Percentiles rank a stretch among this genome's conserved stretches.
phyloP scores from a whole-genome alignment of 2,797 vertebrate genomes.

The Gadopsis marmoratus region DNA sequence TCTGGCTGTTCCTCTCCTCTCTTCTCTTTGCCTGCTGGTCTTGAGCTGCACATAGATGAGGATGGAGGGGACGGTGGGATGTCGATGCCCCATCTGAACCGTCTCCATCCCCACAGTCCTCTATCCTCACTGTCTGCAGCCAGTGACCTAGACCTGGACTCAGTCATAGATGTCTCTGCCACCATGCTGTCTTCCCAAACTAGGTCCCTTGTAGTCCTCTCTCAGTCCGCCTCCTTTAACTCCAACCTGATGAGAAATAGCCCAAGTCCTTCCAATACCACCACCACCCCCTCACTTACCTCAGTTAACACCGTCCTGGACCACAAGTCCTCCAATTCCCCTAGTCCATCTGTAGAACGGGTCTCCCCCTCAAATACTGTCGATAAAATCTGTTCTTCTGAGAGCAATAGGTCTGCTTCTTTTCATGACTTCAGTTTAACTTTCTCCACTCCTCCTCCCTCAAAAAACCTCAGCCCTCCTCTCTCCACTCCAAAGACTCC shows the following conservation, averaged over 20 bases:
- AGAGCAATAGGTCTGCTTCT: conserved; percentile 46
- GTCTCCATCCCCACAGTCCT: conserved; percentile 63
- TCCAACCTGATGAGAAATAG: conserved; percentile 66
- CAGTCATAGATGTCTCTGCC: conserved; percentile 71
- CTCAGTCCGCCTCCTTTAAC: conserved; percentile 63
- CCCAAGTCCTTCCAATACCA: conserved; percentile 64
- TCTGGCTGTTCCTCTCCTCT: conserved; percentile 70
- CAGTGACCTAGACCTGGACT: conserved; percentile 72
- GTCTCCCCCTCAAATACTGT: conserved; percentile 56
- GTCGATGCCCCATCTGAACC: conserved; percentile 10
- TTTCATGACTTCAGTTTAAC: conserved; percentile 54
- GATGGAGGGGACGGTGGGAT: conserved; percentile 69
- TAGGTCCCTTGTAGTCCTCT: conserved; percentile 73
- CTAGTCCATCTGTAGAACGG: conserved; percentile 68
- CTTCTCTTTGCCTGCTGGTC: conserved; percentile 66
- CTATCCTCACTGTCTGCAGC: conserved; percentile 65
- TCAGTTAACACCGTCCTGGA: conserved; percentile 77
- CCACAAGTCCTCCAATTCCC: conserved; percentile 71
- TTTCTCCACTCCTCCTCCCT: conserved; percentile 45
- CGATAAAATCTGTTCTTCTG: conserved; percentile 53
- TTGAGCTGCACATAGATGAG: conserved; percentile 85
- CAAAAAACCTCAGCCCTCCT: conserved; percentile 63
- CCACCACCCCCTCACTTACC: conserved; percentile 73
- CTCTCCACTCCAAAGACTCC: conserved; percentile 58
- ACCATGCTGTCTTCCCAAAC: conserved; percentile 68